A percentile compares a stretch with the other conserved stretches of the same genome.
These are phyloP conservation scores for Rhinoraja longicauda DNA, from an alignment of 2,797 vertebrate genomes.

Conservation along the genomic window DNA sequence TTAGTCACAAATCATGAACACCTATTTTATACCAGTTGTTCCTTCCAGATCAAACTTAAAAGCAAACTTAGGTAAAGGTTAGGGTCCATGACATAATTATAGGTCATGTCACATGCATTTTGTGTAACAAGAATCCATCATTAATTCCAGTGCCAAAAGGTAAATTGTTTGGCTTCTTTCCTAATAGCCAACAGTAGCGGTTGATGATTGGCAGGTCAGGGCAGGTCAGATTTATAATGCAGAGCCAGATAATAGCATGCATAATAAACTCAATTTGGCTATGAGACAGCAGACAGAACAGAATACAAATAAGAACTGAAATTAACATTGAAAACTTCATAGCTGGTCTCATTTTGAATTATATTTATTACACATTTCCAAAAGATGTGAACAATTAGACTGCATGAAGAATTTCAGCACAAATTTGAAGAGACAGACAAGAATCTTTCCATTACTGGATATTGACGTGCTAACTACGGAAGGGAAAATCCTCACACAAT, in stretches of 20 bases:
- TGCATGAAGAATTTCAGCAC: too few species aligned
- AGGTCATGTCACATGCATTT: not conserved
- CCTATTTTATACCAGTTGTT: not conserved
- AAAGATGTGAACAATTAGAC: too few species aligned
- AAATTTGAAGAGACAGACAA: too few species aligned
- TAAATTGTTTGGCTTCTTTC: not conserved
- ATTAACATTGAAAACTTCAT: too few species aligned
- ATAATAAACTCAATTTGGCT: constrained; percentile 1
- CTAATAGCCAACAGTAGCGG: not conserved
- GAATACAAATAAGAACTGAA: not conserved
- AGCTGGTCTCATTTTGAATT: too few species aligned
- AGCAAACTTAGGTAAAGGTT: not conserved
- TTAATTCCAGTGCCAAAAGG: not conserved
- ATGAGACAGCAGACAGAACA: not conserved
- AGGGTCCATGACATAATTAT: not conserved
- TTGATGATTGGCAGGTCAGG: not conserved
- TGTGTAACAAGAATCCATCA: not conserved
- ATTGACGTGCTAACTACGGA: too few species aligned
- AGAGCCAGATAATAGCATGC: not conserved
- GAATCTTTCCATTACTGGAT: too few species aligned
- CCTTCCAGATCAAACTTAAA: not conserved
- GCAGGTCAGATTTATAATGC: not conserved
- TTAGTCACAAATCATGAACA: not conserved
- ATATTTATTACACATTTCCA: too few species aligned
- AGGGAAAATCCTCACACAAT: too few species aligned